Conservation (phyloP, 2,113 vertebrate genomes). For the Leptosomus discolor region DNA sequence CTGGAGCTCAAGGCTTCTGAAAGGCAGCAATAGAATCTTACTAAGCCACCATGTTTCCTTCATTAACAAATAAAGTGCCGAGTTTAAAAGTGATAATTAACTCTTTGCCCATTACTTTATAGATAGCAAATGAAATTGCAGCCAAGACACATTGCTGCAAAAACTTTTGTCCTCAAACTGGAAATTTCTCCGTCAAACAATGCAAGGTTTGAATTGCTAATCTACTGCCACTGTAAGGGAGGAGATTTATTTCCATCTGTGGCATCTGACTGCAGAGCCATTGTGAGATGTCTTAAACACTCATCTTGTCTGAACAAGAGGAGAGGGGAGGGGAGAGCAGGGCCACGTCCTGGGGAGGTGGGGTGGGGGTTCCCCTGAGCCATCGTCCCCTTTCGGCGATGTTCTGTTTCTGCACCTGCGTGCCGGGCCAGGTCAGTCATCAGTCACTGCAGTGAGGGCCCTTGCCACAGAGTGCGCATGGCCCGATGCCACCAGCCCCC, state of each 20-base stretch:
- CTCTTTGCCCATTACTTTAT: not conserved
- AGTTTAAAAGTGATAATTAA: not conserved
- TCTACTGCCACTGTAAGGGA: not conserved
- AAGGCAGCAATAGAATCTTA: not conserved
- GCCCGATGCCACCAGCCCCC: too few species aligned
- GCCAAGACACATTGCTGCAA: not conserved
- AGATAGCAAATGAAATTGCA: not conserved
- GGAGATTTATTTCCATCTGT: not conserved
- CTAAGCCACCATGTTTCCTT: not conserved
- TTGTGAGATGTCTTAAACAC: too few species aligned
- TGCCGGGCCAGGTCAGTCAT: too few species aligned
- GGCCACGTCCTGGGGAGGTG: too few species aligned
- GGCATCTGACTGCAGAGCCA: too few species aligned
- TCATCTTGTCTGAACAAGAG: too few species aligned
- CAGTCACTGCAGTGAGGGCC: too few species aligned
- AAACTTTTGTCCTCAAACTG: not conserved
- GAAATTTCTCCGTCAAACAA: not conserved
- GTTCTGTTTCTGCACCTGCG: too few species aligned
- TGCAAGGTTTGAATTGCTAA: not conserved
- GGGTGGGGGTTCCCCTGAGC: too few species aligned
- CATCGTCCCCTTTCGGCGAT: too few species aligned
- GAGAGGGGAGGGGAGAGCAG: too few species aligned
- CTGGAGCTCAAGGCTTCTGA: not conserved
- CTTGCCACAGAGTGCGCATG: too few species aligned
- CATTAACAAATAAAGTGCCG: not conserved